Evolutionary conservation across 2,888 invertebrate species (phyloP).

Genomic region (Euzetes globulus): DNA sequence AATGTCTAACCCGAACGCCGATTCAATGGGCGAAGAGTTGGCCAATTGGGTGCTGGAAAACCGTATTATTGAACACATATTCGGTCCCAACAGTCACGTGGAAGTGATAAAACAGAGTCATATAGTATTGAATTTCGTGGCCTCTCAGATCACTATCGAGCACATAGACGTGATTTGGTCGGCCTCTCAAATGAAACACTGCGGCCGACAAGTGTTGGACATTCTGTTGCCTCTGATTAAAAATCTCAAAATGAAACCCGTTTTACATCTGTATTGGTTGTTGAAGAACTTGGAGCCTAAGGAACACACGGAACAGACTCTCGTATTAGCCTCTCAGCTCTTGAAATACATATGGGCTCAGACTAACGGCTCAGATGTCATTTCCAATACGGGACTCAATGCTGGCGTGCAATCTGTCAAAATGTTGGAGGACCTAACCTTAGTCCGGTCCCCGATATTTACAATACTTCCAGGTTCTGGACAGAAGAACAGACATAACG

Average conservation of each 20-base stretch:
- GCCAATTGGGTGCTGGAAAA: constrained; percentile 81
- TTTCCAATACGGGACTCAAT: neutral
- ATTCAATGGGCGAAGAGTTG: constrained; percentile 55
- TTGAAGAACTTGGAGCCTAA: constrained; percentile 79
- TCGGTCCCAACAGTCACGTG: constrained; percentile 94
- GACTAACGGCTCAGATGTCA: constrained; percentile 11
- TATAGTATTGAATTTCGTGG: constrained; percentile 81
- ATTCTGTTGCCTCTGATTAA: constrained; percentile 80
- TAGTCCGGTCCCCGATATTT: constrained; percentile 31
- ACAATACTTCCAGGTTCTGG: constrained; percentile 27
- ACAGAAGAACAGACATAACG: neutral
- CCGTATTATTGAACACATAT: constrained; percentile 84
- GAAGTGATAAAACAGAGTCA: constrained; percentile 95
- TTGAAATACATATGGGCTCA: constrained; percentile 87
- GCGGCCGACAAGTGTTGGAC: constrained; percentile 86
- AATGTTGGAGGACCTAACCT: constrained; percentile 22
- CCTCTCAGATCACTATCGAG: constrained; percentile 77
- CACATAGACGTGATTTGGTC: constrained; percentile 91
- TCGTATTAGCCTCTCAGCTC: constrained; percentile 78
- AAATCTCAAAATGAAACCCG: constrained; percentile 77
- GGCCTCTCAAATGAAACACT: constrained; percentile 88
- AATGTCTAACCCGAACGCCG: constrained; percentile 19
- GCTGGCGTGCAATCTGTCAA: neutral
- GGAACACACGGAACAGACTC: constrained; percentile 86
- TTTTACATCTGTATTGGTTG: constrained; percentile 75